Evolutionary conservation across 2,797 vertebrate species (phyloP).

Genomic region (Anas acuta): DNA sequence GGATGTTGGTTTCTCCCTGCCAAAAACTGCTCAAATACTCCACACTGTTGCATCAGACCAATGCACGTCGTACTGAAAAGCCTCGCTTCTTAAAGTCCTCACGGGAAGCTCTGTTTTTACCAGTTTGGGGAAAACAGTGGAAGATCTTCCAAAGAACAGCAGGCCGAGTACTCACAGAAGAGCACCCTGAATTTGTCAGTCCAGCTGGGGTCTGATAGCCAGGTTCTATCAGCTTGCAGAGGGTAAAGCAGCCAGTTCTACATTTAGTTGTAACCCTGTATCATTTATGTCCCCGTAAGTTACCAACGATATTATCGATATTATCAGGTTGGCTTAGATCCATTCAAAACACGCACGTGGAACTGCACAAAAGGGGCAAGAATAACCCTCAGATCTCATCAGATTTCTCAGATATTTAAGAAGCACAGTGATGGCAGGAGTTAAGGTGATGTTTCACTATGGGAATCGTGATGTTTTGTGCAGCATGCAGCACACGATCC

Average conservation of each 20-base stretch:
- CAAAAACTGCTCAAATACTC: background rate
- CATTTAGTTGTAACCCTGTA: background rate
- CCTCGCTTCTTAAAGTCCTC: background rate
- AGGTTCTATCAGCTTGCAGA: background rate
- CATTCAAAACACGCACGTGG: background rate
- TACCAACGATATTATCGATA: too few species aligned
- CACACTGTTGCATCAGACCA: background rate
- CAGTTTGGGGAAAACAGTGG: background rate
- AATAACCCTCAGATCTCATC: background rate
- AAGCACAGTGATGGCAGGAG: background rate
- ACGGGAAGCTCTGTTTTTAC: accelerated
- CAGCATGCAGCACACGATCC: accelerated
- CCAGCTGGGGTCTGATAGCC: background rate
- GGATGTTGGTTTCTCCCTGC: background rate
- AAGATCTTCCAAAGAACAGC: background rate
- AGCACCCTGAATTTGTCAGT: background rate
- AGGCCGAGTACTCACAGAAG: background rate
- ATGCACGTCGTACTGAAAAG: background rate
- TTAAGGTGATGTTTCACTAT: background rate
- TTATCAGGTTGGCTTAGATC: background rate
- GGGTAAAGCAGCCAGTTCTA: background rate
- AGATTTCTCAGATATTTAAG: background rate
- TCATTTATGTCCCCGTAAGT: background rate
- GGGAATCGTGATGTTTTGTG: background rate
- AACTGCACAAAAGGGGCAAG: background rate